These are phyloP conservation scores for Nomada goodeniana DNA, from an alignment of 2,888 invertebrate genomes.

Conservation along the genomic window DNA sequence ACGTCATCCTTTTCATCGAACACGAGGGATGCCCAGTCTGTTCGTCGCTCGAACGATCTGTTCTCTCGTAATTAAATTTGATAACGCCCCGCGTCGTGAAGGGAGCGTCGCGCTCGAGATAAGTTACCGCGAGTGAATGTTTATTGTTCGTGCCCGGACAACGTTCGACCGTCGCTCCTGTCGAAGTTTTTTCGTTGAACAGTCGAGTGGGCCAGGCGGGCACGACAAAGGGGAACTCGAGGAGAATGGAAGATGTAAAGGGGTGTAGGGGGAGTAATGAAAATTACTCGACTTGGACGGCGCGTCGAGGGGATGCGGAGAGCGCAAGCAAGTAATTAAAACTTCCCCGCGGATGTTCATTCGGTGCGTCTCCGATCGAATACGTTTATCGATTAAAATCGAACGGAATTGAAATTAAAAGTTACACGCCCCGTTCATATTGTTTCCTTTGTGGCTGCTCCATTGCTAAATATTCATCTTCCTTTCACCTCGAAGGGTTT, in stretches of 20 bases:
- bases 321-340: slow-evolving; percentile 62
- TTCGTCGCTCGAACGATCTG: background rate
- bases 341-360: slow-evolving; percentile 36
- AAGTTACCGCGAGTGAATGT: slow-evolving; percentile 27
- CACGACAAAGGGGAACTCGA: background rate
- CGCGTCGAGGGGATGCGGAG: slow-evolving; percentile 19
- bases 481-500: too few relatives aligned
- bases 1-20: background rate
- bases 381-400: slow-evolving; percentile 17
- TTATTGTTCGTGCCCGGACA: slow-evolving; percentile 41
- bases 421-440: background rate
- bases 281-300: slow-evolving; percentile 35
- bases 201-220: background rate
- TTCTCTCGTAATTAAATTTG: background rate
- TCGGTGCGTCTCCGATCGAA: slow-evolving; percentile 38
- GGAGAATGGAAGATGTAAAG: background rate
- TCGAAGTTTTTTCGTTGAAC: slow-evolving; percentile 77
- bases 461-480: too few relatives aligned
- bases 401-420: slow-evolving; percentile 13
- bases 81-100: background rate
- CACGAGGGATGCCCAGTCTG: background rate
- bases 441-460: too few relatives aligned
- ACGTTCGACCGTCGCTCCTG: slow-evolving; percentile 62
- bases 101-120: slow-evolving; percentile 25
- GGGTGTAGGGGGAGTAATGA: background rate